Evolutionary conservation across 1,140 invertebrate species (phyloP).

Genomic region (Pseudomyrmex concolor): DNA sequence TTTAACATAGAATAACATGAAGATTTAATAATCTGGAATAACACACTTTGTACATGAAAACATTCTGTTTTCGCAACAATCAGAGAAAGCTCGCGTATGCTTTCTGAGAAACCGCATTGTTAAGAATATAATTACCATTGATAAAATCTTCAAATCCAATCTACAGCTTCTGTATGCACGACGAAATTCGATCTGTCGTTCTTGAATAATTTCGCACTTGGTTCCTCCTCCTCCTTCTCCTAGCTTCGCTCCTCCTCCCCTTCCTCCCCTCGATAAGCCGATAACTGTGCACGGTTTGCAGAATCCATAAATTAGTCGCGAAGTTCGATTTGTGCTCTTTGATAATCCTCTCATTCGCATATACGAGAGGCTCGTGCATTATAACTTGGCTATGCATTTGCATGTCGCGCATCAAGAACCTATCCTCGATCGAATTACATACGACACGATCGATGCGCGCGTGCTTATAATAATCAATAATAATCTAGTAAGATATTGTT

Average conservation of each 20-base stretch:
- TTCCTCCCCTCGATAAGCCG: conserved; percentile 66
- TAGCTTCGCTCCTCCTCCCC: conserved; percentile 7
- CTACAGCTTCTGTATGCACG: conserved; percentile 45
- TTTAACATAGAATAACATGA: background rate
- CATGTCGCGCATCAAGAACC: conserved; percentile 35
- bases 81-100: background rate
- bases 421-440: conserved; percentile 2
- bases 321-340: conserved; percentile 70
- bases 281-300: conserved; percentile 67
- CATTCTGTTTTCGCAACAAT: background rate
- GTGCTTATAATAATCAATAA: background rate
- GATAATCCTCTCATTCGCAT: conserved; percentile 69
- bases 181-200: conserved; percentile 64
- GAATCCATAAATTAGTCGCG: conserved; percentile 70
- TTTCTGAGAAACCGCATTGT: background rate
- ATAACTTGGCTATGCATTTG: conserved; percentile 67
- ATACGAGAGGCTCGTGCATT: conserved; percentile 68
- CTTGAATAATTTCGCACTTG: conserved; percentile 65
- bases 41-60: background rate
- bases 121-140: conserved; percentile 43
- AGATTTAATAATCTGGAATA: background rate
- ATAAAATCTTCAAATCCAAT: conserved; percentile 57
- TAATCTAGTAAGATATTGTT: background rate
- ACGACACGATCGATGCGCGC: background rate
- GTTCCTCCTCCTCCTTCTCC: conserved; percentile 21